A percentile compares a stretch with the other conserved stretches of the same genome.
Conservation (phyloP, 1,140 invertebrate genomes). For the Samia ricini region DNA sequence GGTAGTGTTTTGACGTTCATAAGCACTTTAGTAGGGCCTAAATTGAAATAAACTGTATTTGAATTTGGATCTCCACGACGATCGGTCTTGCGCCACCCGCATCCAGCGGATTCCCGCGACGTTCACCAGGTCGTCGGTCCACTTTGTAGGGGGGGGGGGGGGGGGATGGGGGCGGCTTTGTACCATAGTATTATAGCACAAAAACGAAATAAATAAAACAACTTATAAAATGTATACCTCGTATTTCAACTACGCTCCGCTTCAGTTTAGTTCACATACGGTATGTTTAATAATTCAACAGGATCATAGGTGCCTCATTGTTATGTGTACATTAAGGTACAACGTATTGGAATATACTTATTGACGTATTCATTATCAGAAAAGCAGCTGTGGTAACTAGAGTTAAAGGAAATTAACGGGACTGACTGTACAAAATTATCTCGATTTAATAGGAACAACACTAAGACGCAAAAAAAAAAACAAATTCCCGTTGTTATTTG, state of each 20-base stretch:
- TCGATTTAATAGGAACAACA: neutral
- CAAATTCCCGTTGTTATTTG: neutral
- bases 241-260: neutral
- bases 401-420: neutral
- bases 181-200: neutral
- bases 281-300: constrained; percentile 52
- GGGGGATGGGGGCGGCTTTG: no score
- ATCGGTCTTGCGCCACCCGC: no score
- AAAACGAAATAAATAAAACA: neutral
- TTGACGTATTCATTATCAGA: neutral
- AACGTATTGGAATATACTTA: neutral
- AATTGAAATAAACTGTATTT: no score
- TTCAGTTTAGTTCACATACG: constrained; percentile 4
- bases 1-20: no score
- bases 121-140: no score
- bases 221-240: neutral
- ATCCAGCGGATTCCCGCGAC: no score
- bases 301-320: constrained; percentile 60
- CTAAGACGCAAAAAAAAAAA: neutral
- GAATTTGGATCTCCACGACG: no score
- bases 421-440: neutral
- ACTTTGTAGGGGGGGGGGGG: no score
- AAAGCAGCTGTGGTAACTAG: neutral
- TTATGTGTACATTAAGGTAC: constrained; percentile 37
- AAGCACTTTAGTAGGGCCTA: no score